These are phyloP conservation scores for Halesus radiatus DNA, from an alignment of 1,140 invertebrate genomes.

Conservation along the genomic window DNA sequence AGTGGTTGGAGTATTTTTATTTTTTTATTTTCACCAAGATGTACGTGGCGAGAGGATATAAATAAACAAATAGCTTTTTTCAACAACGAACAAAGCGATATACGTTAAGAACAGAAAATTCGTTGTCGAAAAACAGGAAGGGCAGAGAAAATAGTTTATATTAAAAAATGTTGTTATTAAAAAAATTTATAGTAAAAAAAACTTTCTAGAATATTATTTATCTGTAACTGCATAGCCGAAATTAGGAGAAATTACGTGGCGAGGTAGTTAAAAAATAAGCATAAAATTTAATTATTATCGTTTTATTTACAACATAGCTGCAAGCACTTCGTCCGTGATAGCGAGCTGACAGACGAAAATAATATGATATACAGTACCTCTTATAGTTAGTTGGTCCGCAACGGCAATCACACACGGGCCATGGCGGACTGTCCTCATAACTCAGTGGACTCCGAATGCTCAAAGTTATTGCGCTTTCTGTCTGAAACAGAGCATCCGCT, in stretches of 20 bases:
- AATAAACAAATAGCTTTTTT: not conserved
- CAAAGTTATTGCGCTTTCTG: slow-evolving; percentile 54
- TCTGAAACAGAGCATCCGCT: slow-evolving; percentile 42
- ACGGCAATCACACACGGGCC: slow-evolving; percentile 47
- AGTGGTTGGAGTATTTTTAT: not conserved
- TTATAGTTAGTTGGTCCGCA: slow-evolving; percentile 39
- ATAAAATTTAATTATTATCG: no score
- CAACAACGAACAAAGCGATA: no score
- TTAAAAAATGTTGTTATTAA: no score
- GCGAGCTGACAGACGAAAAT: slow-evolving; percentile 50
- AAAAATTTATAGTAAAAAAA: no score
- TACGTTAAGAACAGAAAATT: no score
- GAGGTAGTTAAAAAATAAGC: no score
- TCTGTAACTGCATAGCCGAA: no score
- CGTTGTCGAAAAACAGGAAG: no score
- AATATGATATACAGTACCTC: slow-evolving; percentile 52
- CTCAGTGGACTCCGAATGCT: slow-evolving; percentile 38
- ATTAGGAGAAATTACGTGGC: no score
- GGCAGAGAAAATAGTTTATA: no score
- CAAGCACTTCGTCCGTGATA: slow-evolving; percentile 39
- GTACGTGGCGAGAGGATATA: not conserved
- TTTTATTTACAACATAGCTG: slow-evolving; percentile 37
- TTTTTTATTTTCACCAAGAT: slow-evolving; percentile 27
- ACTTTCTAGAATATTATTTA: no score
- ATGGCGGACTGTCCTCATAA: slow-evolving; percentile 43